Conservation (phyloP, 2,888 invertebrate species). For the Caenorhabditis sulstoni region DNA sequence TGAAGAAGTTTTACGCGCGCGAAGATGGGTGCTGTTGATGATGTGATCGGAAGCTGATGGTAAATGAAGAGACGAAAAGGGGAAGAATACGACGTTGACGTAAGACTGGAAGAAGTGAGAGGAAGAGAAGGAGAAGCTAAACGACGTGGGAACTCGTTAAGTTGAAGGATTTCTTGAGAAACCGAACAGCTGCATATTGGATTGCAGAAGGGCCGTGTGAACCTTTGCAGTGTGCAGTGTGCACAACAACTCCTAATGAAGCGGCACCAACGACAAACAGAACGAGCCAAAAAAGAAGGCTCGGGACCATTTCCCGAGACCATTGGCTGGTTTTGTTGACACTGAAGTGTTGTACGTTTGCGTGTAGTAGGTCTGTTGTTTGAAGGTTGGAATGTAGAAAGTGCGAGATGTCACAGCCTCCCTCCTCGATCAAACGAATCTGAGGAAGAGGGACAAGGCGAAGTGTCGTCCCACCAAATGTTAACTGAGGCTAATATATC, state of each 20-base stretch:
- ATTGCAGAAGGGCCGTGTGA: conserved; percentile 29
- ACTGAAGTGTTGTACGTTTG: background rate
- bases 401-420: conserved; percentile 20
- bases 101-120: conserved; percentile 17
- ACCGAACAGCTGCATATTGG: conserved; percentile 52
- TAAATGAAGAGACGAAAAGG: conserved; percentile 35
- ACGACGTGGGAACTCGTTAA: conserved; percentile 45
- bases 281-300: background rate
- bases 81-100: conserved; percentile 32
- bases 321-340: background rate
- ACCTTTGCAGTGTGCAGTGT: conserved; percentile 29
- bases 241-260: conserved; percentile 52
- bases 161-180: conserved; percentile 44
- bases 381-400: conserved; percentile 4
- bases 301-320: background rate
- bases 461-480: conserved; percentile 6
- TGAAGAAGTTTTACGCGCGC: conserved; percentile 39
- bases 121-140: conserved; percentile 28
- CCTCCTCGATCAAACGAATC: background rate
- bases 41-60: conserved; percentile 47
- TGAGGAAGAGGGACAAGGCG: background rate
- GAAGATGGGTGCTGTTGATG: conserved; percentile 19
- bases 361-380: background rate
- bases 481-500: conserved; percentile 56
- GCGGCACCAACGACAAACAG: conserved; percentile 4